Evolutionary conservation across 2,888 invertebrate species (phyloP).

Genomic region (Orchestes rusci): DNA sequence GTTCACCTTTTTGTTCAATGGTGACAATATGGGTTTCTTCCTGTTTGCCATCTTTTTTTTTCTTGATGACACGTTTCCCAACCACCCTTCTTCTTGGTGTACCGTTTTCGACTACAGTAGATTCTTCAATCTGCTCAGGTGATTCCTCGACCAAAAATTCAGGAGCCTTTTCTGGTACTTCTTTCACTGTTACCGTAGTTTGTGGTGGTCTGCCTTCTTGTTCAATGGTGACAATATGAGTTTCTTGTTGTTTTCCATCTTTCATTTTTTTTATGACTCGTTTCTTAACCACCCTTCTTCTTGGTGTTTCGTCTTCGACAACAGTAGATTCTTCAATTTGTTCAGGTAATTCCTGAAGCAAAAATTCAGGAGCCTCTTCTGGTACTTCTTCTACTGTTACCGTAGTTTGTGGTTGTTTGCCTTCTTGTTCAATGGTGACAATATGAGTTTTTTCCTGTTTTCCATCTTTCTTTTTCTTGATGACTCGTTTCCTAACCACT

Average conservation of each 20-base stretch:
- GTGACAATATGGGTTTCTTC: conserved; percentile 39
- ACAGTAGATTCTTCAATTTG: conserved; percentile 31
- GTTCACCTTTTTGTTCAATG: conserved; percentile 37
- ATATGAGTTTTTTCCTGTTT: conserved; percentile 36
- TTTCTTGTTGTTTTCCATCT: conserved; percentile 42
- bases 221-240: conserved; percentile 38
- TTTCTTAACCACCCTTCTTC: conserved; percentile 28
- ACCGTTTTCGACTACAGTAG: conserved; percentile 35
- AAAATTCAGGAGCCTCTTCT: conserved; percentile 19
- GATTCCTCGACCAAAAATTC: conserved; percentile 30
- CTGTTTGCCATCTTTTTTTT: conserved; percentile 37
- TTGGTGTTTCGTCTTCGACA: conserved; percentile 32
- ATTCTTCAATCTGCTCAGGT: conserved; percentile 38
- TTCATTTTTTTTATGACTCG: conserved; percentile 37
- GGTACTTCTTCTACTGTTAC: conserved; percentile 35
- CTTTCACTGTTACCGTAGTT: conserved; percentile 38
- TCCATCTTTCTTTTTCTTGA: conserved; percentile 41
- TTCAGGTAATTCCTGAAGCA: conserved; percentile 35
- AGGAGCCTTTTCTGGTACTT: conserved; percentile 16
- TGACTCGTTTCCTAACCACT: conserved; percentile 35
- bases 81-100: conserved; percentile 31
- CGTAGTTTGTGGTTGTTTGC: conserved; percentile 41
- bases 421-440: conserved; percentile 38
- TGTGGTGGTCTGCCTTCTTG: conserved; percentile 41
- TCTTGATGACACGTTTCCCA: conserved; percentile 44